Evolutionary conservation across 2,113 vertebrate species (phyloP).

Genomic region (Eira barbara): DNA sequence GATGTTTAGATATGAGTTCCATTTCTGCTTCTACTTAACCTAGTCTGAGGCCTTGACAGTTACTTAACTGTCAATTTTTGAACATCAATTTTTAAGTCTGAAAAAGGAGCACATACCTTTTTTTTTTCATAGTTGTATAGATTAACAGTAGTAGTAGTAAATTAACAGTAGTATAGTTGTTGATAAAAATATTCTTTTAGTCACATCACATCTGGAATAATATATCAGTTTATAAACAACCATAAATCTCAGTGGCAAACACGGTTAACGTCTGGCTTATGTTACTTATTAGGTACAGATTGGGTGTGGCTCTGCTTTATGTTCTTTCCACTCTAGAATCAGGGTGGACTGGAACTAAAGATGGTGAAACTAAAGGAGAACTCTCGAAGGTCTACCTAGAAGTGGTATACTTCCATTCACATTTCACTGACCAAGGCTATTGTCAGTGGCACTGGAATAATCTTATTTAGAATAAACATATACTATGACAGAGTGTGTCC

Average conservation of each 20-base stretch:
- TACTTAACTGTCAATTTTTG: background rate
- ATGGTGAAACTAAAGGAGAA: background rate
- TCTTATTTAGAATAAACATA: background rate
- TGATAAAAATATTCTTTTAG: background rate
- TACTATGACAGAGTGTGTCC: background rate
- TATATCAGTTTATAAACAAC: background rate
- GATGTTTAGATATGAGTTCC: background rate
- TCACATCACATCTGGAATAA: background rate
- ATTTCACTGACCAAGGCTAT: background rate
- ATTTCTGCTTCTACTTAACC: background rate
- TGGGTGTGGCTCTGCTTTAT: background rate
- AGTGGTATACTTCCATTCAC: background rate
- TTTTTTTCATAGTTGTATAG: background rate
- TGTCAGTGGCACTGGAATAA: background rate
- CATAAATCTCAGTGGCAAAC: background rate
- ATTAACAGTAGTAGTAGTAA: background rate
- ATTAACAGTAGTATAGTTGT: slow-evolving; percentile 6
- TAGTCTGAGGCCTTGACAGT: background rate
- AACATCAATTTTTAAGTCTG: background rate
- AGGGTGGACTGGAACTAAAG: background rate
- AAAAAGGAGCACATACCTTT: background rate
- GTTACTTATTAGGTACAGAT: background rate
- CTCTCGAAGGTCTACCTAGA: background rate
- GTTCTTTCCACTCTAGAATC: background rate
- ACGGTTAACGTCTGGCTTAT: background rate